Evolutionary conservation across 2,113 vertebrate species (phyloP).

Genomic region (Albula goreensis): DNA sequence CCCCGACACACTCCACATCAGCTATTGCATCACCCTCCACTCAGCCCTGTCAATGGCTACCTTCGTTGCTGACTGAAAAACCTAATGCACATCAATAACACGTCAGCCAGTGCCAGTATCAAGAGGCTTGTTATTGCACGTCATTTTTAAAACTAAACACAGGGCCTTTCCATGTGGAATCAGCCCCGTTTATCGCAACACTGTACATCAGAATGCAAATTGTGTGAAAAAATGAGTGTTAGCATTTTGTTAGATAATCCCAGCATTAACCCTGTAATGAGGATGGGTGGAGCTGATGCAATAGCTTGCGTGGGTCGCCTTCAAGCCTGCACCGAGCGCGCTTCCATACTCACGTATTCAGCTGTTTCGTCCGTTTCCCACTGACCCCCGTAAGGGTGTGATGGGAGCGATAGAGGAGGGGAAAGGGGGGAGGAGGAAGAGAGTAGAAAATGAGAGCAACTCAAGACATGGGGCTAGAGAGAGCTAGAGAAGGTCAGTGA

Average conservation of each 20-base stretch:
- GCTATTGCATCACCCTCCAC: slow-evolving; percentile 65
- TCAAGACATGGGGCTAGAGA: slow-evolving; percentile 39
- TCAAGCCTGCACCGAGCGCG: slow-evolving; percentile 45
- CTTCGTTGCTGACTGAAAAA: slow-evolving; percentile 18
- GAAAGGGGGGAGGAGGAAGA: slow-evolving; percentile 60
- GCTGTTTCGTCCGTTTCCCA: slow-evolving; percentile 98
- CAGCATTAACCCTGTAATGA: background rate
- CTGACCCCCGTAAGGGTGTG: slow-evolving; percentile 79
- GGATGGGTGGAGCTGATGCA: slow-evolving; percentile 57
- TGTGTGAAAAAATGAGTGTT: background rate
- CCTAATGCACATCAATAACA: background rate
- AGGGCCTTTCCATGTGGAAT: background rate
- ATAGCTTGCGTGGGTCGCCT: slow-evolving; percentile 50
- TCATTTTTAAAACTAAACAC: background rate
- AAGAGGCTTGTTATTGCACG: background rate
- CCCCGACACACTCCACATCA: slow-evolving; percentile 50
- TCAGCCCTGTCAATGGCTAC: slow-evolving; percentile 11
- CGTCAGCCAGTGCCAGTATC: background rate
- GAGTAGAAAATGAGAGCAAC: slow-evolving; percentile 63
- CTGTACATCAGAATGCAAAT: background rate
- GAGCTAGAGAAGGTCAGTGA: slow-evolving; percentile 58
- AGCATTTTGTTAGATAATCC: background rate
- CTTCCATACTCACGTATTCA: slow-evolving; percentile 89
- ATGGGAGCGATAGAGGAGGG: slow-evolving; percentile 60
- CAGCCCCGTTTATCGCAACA: background rate